These are phyloP conservation scores for Nothoprocta pentlandii DNA, from an alignment of 2,113 vertebrate species.

Conservation along the genomic window DNA sequence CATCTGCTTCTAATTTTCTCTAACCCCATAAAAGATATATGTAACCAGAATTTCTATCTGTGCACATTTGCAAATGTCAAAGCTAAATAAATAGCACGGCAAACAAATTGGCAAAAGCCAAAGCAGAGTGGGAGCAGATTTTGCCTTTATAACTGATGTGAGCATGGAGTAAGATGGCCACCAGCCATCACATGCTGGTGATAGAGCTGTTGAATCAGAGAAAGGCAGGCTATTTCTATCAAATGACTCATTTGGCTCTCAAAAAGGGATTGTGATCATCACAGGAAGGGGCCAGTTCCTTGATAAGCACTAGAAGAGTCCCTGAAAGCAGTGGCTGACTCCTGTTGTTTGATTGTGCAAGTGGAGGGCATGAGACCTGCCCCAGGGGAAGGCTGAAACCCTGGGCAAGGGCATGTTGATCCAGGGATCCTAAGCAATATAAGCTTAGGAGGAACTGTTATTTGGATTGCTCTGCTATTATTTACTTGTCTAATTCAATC, in stretches of 20 bases:
- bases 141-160: neutral
- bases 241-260: neutral
- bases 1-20: constrained; percentile 6
- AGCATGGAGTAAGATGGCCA: neutral
- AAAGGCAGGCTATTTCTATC: neutral
- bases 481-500: neutral
- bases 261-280: neutral
- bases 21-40: neutral
- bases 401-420: neutral
- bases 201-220: neutral
- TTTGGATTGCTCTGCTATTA: neutral
- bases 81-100: neutral
- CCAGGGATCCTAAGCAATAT: neutral
- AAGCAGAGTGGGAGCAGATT: neutral
- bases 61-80: neutral
- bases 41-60: neutral
- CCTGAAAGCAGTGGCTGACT: neutral
- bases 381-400: neutral
- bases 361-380: neutral
- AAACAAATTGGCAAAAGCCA: neutral
- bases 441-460: neutral
- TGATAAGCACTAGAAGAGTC: neutral
- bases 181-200: neutral
- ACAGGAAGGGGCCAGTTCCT: neutral
- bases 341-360: neutral